These are phyloP conservation scores for Eumaeus atala DNA, from an alignment of 1,140 invertebrate genomes.

Conservation along the genomic window DNA sequence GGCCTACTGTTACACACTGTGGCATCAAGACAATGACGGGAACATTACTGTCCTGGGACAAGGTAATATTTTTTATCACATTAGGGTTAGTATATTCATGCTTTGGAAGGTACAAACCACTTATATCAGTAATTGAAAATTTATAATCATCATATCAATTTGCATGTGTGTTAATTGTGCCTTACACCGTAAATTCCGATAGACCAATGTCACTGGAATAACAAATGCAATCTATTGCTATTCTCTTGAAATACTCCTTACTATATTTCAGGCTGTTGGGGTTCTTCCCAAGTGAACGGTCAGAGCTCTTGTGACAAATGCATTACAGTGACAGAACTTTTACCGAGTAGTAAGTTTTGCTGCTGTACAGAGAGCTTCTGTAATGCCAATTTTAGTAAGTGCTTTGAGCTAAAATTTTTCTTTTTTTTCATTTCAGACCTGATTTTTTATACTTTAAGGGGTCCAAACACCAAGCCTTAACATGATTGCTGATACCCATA, in stretches of 20 bases:
- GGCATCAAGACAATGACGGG: slow-evolving; percentile 45
- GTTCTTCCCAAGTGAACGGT: slow-evolving; percentile 43
- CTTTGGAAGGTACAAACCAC: background rate
- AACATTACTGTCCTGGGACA: slow-evolving; percentile 63
- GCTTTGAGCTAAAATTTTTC: too few species aligned
- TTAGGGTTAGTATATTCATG: background rate
- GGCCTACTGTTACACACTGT: slow-evolving; percentile 64
- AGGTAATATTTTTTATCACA: slow-evolving; percentile 31
- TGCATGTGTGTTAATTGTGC: background rate
- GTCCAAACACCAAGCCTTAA: too few species aligned
- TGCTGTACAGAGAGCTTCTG: slow-evolving; percentile 60
- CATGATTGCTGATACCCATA: too few species aligned
- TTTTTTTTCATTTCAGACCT: background rate
- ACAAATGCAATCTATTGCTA: too few species aligned
- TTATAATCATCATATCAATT: background rate
- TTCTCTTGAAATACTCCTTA: background rate
- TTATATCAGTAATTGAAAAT: background rate
- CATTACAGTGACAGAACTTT: slow-evolving; percentile 32
- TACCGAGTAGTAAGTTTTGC: slow-evolving; percentile 58
- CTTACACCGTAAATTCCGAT: too few species aligned
- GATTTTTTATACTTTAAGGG: too few species aligned
- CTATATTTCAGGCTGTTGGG: slow-evolving; percentile 60
- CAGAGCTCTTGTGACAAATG: slow-evolving; percentile 50
- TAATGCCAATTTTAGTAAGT: slow-evolving; percentile 62
- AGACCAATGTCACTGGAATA: too few species aligned